A percentile compares a stretch with the other conserved stretches of the same genome.
Evolutionary conservation across 1,140 invertebrate genomes (phyloP).

Genomic region (Zelostemma sp.): DNA sequence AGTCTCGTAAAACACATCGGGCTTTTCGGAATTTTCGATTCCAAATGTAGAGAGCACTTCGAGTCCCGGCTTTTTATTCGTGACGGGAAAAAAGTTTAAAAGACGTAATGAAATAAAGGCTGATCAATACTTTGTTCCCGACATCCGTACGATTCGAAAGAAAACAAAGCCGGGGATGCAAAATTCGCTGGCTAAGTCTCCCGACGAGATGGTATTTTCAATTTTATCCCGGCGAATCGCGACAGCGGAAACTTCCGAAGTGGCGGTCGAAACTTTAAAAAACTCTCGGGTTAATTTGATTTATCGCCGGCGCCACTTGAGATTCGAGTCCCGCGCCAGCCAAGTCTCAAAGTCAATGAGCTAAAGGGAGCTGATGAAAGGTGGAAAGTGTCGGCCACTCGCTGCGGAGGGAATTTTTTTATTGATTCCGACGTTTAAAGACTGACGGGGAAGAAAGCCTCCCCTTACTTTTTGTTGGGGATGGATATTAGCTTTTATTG

Average conservation of each 20-base stretch:
- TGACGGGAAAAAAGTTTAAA: background rate
- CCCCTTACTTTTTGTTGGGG: too few species aligned
- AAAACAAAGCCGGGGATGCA: background rate
- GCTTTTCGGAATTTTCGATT: too few species aligned
- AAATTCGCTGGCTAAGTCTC: background rate
- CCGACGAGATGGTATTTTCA: conserved; percentile 34
- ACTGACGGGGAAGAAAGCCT: conserved; percentile 9
- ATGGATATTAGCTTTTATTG: background rate
- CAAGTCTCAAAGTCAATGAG: conserved; percentile 24
- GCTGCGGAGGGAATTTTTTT: background rate
- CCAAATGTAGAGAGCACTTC: background rate
- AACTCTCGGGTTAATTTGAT: conserved; percentile 47
- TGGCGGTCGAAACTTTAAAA: conserved; percentile 44
- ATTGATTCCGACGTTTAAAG: background rate
- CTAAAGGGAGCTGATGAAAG: conserved; percentile 6
- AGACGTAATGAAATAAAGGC: background rate
- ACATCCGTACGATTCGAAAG: background rate
- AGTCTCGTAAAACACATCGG: too few species aligned
- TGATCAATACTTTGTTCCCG: background rate
- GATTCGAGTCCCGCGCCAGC: conserved; percentile 22
- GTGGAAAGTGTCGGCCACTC: background rate
- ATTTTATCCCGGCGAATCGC: conserved; percentile 36
- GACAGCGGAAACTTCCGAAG: conserved; percentile 32
- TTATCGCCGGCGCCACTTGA: conserved; percentile 29
- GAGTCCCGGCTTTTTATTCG: too few species aligned